Percentiles rank a stretch among this genome's conserved stretches.
phyloP scores from a whole-genome alignment of 2,113 vertebrate genomes.

The Toxotes chatareus region DNA sequence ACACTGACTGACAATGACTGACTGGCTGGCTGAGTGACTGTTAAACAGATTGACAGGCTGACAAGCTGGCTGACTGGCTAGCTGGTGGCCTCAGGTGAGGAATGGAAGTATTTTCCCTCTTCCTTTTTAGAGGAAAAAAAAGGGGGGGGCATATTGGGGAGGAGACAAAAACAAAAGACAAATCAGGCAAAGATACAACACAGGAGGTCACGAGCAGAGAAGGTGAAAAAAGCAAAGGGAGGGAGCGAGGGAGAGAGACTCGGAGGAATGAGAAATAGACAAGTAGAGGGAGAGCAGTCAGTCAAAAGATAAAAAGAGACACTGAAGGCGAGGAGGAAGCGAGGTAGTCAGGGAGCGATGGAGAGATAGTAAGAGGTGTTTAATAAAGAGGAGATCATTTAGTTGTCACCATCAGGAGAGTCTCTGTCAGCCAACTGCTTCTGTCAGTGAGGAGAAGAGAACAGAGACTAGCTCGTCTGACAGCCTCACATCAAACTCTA shows the following conservation, averaged over 20 bases:
- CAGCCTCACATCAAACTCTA: constrained; percentile 73
- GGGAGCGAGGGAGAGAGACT: constrained; percentile 31
- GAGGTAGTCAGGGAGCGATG: constrained; percentile 61
- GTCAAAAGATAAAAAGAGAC: constrained; percentile 76
- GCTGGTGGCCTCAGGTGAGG: constrained; percentile 56
- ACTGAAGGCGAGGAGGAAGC: constrained; percentile 66
- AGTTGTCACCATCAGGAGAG: constrained; percentile 81
- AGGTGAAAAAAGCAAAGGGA: constrained; percentile 11
- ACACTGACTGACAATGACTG: constrained; percentile 63
- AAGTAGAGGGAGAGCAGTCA: constrained; percentile 67
- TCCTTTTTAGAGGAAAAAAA: constrained; percentile 16
- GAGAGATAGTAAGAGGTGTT: constrained; percentile 82
- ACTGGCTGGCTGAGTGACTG: constrained; percentile 60
- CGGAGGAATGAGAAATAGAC: constrained; percentile 63
- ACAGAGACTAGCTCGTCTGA: constrained; percentile 64
- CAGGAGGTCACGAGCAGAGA: constrained; percentile 36
- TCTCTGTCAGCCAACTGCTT: constrained; percentile 73
- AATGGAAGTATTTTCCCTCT: constrained; percentile 37
- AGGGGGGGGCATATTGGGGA: constrained; percentile 12
- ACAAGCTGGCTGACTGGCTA: constrained; percentile 55
- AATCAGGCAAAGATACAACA: constrained; percentile 40
- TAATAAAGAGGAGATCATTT: constrained; percentile 88
- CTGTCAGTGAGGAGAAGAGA: constrained; percentile 61
- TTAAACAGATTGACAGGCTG: constrained; percentile 71
- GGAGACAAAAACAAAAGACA: constrained; percentile 38